A percentile compares a stretch with the other conserved stretches of the same genome.
phyloP scores from a whole-genome alignment of 2,797 vertebrate genomes.

The Aselliscus stoliczkanus region DNA sequence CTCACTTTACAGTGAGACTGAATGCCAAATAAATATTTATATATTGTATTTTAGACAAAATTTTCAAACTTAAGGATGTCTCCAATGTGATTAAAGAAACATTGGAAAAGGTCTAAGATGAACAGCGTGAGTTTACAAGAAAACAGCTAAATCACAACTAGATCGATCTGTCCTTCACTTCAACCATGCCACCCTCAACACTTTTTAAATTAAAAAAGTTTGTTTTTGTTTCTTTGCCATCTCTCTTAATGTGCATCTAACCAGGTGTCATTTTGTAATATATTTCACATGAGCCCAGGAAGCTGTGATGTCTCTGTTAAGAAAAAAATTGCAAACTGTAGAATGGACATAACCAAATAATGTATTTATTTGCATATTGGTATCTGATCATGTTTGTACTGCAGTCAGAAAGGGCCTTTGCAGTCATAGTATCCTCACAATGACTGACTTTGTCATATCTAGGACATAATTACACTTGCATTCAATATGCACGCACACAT shows the following conservation, averaged over 20 bases:
- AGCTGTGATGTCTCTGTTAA: not conserved
- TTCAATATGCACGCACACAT: constrained; percentile 54
- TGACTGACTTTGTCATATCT: constrained; percentile 55
- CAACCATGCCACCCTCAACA: not conserved
- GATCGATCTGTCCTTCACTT: not conserved
- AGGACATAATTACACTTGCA: constrained; percentile 68
- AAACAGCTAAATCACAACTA: not conserved
- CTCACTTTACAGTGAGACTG: not conserved
- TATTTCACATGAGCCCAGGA: not conserved
- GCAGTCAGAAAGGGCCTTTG: not conserved
- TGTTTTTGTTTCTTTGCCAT: not conserved
- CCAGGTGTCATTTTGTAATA: not conserved
- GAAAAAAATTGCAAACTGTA: not conserved
- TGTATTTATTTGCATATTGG: not conserved
- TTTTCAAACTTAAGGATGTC: not conserved
- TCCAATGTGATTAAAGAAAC: not conserved
- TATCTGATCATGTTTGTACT: not conserved
- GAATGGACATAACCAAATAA: not conserved
- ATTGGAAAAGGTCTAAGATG: not conserved
- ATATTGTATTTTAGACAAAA: not conserved
- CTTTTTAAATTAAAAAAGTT: not conserved
- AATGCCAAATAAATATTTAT: not conserved
- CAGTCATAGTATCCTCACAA: not conserved
- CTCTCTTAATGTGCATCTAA: not conserved
- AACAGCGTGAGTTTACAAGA: not conserved